Evolutionary conservation across 2,113 vertebrate species (phyloP), one percentile per base, ranked within the genome.

Genomic region (Erythrocercus mccallii): DNA sequence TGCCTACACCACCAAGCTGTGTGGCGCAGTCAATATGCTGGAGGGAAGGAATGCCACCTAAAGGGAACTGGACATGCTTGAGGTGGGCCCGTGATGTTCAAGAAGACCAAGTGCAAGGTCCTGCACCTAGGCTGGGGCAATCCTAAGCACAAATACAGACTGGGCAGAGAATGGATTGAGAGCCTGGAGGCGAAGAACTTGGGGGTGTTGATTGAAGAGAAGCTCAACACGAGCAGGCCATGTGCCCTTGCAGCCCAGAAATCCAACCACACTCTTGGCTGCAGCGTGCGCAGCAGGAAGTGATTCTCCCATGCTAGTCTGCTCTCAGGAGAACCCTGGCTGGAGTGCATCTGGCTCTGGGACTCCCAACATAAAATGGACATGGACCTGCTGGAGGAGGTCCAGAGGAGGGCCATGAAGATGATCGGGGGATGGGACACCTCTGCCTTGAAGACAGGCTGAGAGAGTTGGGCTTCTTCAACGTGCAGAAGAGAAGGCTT

Each of bases 31-130:
- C 2, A 5, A 31, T 21, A 27, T 0, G 0, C 24, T 60, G 47
- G 45, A 82, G n/a, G 38, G 54, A 82, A 89, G 30, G 53, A 38
- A 61, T 40, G 61, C 7, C 8, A 6, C 31, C 61, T 9, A 22
- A 5, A 47, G 47, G 5, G 70, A 60, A 11, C 53, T 53, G 62
- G 24, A 18, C 21, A 68, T 21, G n/a, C 30, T 47, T 47, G 47
- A 61, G 38, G 14, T 31, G 13, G 14, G 24, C 14, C 30, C 0
- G 0, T 27, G 47, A 40, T 21, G 8, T n/a, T 28, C 44, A 44
- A 23, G 15, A 66, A 47, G n/a, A 58, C 33, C 17, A 25, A 54
- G 8, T 31, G 6, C 21, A 60, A 76, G 21, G 8, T 27, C 40
- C 17, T 82, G n/a, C 30, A 40, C 5, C 8, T 47, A 21, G 13